Percentiles rank a stretch among this genome's conserved stretches.
Conservation (phyloP, 2,888 invertebrate species). For the Serrognathus titanus region DNA sequence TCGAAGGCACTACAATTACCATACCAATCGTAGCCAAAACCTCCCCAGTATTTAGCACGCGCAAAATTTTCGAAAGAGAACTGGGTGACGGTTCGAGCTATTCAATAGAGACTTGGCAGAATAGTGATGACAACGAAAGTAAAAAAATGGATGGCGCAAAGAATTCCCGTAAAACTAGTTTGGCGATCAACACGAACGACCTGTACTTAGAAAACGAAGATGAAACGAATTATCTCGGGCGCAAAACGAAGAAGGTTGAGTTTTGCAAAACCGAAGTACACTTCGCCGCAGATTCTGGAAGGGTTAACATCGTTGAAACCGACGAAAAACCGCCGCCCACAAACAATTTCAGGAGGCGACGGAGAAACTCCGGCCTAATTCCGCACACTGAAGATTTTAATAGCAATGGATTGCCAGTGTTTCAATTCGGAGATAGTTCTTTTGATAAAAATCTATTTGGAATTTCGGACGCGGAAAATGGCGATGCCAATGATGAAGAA, state of each 20-base stretch:
- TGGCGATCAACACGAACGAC: conserved; percentile 30
- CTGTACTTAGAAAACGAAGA: conserved; percentile 9
- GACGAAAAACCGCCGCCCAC: conserved; percentile 85
- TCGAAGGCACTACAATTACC: conserved; percentile 43
- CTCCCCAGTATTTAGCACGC: conserved; percentile 11
- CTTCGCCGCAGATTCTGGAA: conserved; percentile 81
- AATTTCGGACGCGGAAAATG: conserved; percentile 7
- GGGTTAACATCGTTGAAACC: conserved; percentile 82
- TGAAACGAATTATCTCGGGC: neutral
- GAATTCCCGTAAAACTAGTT: conserved; percentile 34
- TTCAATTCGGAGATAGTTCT: conserved; percentile 62
- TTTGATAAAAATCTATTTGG: conserved; percentile 50
- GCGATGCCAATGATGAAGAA: neutral
- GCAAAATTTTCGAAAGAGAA: conserved; percentile 8
- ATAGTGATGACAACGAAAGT: conserved; percentile 28
- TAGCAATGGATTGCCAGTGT: conserved; percentile 54
- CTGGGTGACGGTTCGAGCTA: conserved; percentile 10
- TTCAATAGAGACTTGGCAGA: conserved; percentile 24
- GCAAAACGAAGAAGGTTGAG: conserved; percentile 54
- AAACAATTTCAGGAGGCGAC: conserved; percentile 71
- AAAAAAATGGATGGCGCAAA: conserved; percentile 53
- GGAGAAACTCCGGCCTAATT: conserved; percentile 55
- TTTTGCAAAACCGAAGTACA: conserved; percentile 88
- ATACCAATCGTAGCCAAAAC: conserved; percentile 41
- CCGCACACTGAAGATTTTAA: conserved; percentile 40